Base-by-base conservation (phyloP, 2,113 vertebrate genomes). In the Misgurnus anguillicaudatus region DNA sequence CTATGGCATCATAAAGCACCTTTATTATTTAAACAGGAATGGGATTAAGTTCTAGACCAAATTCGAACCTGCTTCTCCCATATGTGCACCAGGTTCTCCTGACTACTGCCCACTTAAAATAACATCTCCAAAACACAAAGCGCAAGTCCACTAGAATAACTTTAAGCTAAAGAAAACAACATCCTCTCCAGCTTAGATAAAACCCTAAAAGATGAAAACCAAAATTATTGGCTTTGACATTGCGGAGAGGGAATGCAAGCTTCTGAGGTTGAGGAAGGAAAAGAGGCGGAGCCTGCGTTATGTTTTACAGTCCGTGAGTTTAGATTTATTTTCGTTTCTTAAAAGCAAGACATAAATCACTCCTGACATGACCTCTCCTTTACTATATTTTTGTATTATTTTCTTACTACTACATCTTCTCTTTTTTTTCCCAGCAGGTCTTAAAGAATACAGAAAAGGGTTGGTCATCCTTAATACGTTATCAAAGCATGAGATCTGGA, bases 311-410 rank as follows among this genome's bases (percentile, higher is more conserved):
- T 80, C 82, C 80, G 79, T 81, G 71, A 75, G 66, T 71, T 85
- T 85, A 86, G 86, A 87, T 93, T 90, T 90, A 90, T 91, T 90
- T 84, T 88, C 84, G 88, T 78, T 78, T 89, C 87, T 87, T 80
- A 82, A 31, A 84, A 85, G 87, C 87, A 78, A 85, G 87, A 88
- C 86, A 91, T 92, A 91, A 92, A 92, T 92, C 90, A 89, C 82
- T 76, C 41, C 78, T 76, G 67, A 66, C 86, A 83, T 70, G 70
- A 36, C 53, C 73, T 53, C 65, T 72, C 74, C 81, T 66, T 75
- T 65, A 67, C 66, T 79, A 21, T 62, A 42, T 73, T 75, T 80
- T 53, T 66, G 14, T 47, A 51, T 66, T 47, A 45, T 73, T 71
- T 67, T 78, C 38, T 47, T 81, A 60, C 36, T 16, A 45, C 61